Conservation (phyloP, 2,797 vertebrate genomes). For the Amazona finschi region DNA sequence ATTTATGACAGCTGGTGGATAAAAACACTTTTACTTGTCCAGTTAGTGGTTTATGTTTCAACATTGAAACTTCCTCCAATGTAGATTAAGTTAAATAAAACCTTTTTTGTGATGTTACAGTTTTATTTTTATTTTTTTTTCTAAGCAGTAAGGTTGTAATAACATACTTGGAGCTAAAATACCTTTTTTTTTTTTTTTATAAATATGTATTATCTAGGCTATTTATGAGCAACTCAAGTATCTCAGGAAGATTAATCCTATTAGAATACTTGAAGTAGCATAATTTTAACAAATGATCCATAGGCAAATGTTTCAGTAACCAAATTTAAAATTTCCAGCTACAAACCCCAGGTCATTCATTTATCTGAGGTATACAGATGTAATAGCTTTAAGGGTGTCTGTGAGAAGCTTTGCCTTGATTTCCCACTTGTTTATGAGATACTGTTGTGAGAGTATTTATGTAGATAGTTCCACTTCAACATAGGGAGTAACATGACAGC, state of each 20-base stretch:
- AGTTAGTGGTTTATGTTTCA: neutral
- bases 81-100: neutral
- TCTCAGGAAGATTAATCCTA: neutral
- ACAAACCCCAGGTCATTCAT: neutral
- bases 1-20: neutral
- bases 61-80: neutral
- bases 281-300: slow-evolving; percentile 20
- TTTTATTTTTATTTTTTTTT: neutral
- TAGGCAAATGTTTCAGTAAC: neutral
- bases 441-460: neutral
- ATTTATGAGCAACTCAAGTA: neutral
- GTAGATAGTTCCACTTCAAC: neutral
- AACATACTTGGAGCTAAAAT: neutral
- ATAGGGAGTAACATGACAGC: neutral
- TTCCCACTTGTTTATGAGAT: neutral
- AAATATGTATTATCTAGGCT: neutral
- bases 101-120: neutral
- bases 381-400: neutral
- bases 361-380: neutral
- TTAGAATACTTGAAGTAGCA: neutral
- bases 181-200: neutral
- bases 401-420: neutral
- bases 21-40: neutral
- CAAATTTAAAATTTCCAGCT: neutral
- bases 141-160: neutral